These are phyloP conservation scores for Monochamus saltuarius DNA, from an alignment of 1,140 invertebrate genomes.

Conservation along the genomic window DNA sequence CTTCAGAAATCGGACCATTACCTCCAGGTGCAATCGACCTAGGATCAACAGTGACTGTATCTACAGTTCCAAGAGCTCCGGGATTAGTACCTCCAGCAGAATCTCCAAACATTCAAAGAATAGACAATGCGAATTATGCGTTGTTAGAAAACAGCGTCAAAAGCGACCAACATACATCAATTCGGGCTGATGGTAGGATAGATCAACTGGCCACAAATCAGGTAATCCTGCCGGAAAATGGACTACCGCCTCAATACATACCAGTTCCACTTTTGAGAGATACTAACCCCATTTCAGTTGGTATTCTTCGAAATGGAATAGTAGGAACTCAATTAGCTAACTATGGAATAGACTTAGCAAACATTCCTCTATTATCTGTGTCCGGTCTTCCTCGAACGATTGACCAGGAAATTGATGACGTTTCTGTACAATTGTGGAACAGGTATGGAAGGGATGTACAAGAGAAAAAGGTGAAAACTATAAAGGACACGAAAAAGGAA, in stretches of 20 bases:
- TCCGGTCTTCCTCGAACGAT: constrained; percentile 12
- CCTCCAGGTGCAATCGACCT: background rate
- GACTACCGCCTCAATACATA: too few species aligned
- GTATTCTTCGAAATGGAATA: background rate
- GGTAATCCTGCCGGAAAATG: too few species aligned
- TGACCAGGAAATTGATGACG: background rate
- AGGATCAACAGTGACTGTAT: background rate
- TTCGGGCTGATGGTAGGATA: too few species aligned
- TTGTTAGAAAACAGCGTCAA: too few species aligned
- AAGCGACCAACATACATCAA: too few species aligned
- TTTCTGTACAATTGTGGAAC: constrained; percentile 15
- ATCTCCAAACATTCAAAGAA: background rate
- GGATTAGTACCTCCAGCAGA: background rate
- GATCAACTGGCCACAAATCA: too few species aligned
- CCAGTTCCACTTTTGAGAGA: background rate
- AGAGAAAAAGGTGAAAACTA: constrained; percentile 2
- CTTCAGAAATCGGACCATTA: constrained; percentile 20
- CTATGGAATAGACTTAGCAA: constrained; percentile 28
- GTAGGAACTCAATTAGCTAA: constrained; percentile 15
- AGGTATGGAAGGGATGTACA: constrained; percentile 17
- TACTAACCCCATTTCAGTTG: constrained; percentile 7
- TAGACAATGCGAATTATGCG: background rate
- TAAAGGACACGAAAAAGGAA: background rate
- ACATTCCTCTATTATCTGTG: constrained; percentile 21
- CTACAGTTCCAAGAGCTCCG: constrained; percentile 6